Conservation (phyloP, 2,113 vertebrate species). For the Lepus timidus region DNA sequence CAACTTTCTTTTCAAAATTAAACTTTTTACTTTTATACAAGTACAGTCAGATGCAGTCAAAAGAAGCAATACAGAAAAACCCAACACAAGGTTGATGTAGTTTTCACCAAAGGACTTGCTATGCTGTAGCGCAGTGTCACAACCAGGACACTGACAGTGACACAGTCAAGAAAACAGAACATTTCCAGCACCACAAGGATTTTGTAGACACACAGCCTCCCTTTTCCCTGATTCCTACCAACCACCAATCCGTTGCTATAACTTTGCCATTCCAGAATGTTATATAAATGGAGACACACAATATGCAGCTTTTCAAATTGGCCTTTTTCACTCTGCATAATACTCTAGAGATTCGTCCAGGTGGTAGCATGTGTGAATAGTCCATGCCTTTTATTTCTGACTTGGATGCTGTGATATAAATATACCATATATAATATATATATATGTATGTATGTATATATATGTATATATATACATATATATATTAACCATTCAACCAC, state of each 20-base stretch:
- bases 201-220: background rate
- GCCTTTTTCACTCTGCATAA: conserved; percentile 3
- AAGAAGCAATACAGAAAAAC: conserved; percentile 27
- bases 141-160: background rate
- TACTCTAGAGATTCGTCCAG: conserved; percentile 13
- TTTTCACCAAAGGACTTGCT: background rate
- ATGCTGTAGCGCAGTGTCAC: background rate
- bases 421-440: background rate
- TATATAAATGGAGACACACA: background rate
- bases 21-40: background rate
- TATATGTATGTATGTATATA: background rate
- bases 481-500: background rate
- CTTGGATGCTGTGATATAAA: background rate
- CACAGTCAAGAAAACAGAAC: background rate
- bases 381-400: background rate
- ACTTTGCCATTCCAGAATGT: background rate
- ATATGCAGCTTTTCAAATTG: background rate
- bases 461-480: too few species aligned
- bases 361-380: background rate
- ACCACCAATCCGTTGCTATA: background rate
- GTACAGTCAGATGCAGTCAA: background rate
- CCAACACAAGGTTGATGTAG: background rate
- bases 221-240: background rate
- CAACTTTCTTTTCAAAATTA: background rate
- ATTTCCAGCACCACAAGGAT: background rate